Evolutionary conservation across 2,113 vertebrate species (phyloP), one percentile per base, ranked within the genome.

Genomic region (Bettongia penicillata): DNA sequence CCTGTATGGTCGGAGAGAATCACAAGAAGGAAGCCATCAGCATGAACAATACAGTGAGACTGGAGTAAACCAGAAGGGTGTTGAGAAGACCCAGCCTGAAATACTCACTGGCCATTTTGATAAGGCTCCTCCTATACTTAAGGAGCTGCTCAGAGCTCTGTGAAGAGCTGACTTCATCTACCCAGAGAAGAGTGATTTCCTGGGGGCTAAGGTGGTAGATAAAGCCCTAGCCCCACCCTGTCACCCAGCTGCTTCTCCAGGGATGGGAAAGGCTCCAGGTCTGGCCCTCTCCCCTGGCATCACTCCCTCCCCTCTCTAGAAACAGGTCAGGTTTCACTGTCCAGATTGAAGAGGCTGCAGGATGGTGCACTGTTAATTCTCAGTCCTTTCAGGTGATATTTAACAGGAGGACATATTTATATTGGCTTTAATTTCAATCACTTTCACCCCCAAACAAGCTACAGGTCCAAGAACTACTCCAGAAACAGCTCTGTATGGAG

Each of bases 1-100:
- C 50, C 84, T 53, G 91, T 94, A 55, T 90, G 90, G 89, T 16
- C 90, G 94, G 26, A 95, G 48, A 10, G 31, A 95, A 90, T 95
- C 55, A 89, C 93, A 25, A 2, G 2, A 89, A 92, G 93, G 49
- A 96, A 43, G 89, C n/a, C 22, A 90, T 91, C 9, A 96, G 91
- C 50, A 94, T 51, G n/a, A 51, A 26, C 26, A 43, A 91, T 28
- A 22, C 95, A 94, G 95, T 37, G 68, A 84, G 68, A 77, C 0
- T n/a, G 6, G 14, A 77, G 5, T 77, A 77, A 77, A n/a, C 68
- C 37, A 77, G 16, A 77, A n/a, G n/a, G 16, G n/a, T 2, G 7
- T 84, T 84, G 43, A 43, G 68, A 22, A 23, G 7, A 23, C 19
- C n/a, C 68, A 43, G 6, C 68, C 23, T 7, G n/a, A 19, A 84